Evolutionary conservation across 2,888 invertebrate genomes (phyloP).

Genomic region (Pammene aurita): DNA sequence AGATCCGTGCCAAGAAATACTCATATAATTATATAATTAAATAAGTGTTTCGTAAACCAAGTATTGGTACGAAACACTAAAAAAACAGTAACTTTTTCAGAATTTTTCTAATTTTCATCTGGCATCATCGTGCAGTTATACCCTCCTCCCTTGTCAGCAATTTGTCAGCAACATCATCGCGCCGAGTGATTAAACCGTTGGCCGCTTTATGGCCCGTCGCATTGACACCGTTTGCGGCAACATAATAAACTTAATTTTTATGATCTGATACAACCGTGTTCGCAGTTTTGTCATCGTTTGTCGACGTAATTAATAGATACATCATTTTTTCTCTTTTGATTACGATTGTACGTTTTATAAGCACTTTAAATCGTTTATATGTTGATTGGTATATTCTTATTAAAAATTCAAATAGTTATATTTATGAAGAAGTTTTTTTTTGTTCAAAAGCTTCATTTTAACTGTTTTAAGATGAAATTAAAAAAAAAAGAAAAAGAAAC

Average conservation of each 20-base stretch:
- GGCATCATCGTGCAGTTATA: slow-evolving; percentile 30
- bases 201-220: slow-evolving; percentile 48
- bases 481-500: too few species aligned
- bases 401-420: neutral
- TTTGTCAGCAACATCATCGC: slow-evolving; percentile 65
- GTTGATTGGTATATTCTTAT: neutral
- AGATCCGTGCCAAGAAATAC: neutral
- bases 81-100: neutral
- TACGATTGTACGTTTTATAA: neutral
- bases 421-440: neutral
- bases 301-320: slow-evolving; percentile 19
- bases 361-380: neutral
- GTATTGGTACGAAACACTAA: too few species aligned
- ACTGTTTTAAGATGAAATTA: too few species aligned
- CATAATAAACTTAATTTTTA: slow-evolving; percentile 52
- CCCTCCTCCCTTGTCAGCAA: slow-evolving; percentile 55
- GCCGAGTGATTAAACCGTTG: slow-evolving; percentile 62
- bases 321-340: neutral
- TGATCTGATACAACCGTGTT: slow-evolving; percentile 45
- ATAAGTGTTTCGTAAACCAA: too few species aligned
- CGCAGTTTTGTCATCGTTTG: slow-evolving; percentile 34
- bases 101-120: slow-evolving; percentile 6
- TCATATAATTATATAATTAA: neutral
- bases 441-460: too few species aligned
- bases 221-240: slow-evolving; percentile 45